Conservation (phyloP, 2,113 vertebrate genomes). For the Chaetodon auriga region DNA sequence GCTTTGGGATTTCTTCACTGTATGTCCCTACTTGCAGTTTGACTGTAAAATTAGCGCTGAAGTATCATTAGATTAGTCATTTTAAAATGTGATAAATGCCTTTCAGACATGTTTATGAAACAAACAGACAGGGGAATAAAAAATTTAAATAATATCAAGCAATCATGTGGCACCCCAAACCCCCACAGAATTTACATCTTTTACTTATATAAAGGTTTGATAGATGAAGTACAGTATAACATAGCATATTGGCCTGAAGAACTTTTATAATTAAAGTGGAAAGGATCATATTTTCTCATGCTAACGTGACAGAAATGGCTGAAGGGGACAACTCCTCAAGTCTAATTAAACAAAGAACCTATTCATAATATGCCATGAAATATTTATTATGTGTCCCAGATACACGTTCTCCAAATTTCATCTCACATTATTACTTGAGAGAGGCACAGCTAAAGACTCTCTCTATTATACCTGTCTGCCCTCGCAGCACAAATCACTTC, state of each 20-base stretch:
- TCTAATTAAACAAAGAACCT: constrained; percentile 79
- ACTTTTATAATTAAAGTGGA: constrained; percentile 83
- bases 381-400: constrained; percentile 72
- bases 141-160: constrained; percentile 55
- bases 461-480: constrained; percentile 37
- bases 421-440: constrained; percentile 49
- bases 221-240: constrained; percentile 67
- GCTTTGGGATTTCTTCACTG: not conserved
- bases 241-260: constrained; percentile 72
- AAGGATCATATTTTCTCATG: constrained; percentile 74
- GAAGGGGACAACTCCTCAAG: constrained; percentile 75
- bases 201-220: constrained; percentile 63
- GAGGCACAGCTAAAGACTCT: constrained; percentile 25
- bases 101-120: constrained; percentile 17
- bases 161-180: constrained; percentile 35
- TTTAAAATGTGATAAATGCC: not conserved
- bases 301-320: constrained; percentile 80
- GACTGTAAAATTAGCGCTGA: not conserved
- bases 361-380: constrained; percentile 75
- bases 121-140: constrained; percentile 21
- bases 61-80: not conserved
- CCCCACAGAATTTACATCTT: constrained; percentile 51
- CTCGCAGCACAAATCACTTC: constrained; percentile 12
- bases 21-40: not conserved
- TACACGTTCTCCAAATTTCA: constrained; percentile 56